Evolutionary conservation across 2,888 invertebrate genomes (phyloP).

Genomic region (Diadegma fenestrale): DNA sequence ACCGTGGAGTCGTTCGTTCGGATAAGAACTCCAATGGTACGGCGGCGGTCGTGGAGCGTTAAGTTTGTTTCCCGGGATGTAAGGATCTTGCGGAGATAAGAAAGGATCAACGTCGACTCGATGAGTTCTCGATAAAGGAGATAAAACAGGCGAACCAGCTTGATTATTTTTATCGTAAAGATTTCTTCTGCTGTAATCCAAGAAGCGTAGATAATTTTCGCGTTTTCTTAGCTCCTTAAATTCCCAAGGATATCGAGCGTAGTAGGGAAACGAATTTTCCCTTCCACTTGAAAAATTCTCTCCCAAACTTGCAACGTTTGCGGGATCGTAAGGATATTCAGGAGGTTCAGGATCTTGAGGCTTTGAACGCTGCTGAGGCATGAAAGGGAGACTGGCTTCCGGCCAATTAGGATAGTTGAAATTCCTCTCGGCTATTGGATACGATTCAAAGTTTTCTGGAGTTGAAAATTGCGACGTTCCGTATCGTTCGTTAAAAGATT

Average conservation of each 20-base stretch:
- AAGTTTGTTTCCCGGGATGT: conserved; percentile 7
- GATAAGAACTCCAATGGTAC: conserved; percentile 51
- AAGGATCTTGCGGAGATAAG: conserved; percentile 27
- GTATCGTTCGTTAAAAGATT: conserved; percentile 42
- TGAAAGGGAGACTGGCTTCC: conserved; percentile 5
- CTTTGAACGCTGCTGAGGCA: conserved; percentile 49
- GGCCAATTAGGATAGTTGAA: conserved; percentile 53
- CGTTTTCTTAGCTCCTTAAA: conserved; percentile 17
- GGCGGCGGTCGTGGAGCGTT: background rate
- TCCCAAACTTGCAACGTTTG: background rate
- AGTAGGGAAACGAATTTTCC: background rate
- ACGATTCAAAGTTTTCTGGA: conserved; percentile 42
- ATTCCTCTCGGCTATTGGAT: conserved; percentile 43
- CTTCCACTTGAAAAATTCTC: background rate
- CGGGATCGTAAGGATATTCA: conserved; percentile 7
- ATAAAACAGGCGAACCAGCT: conserved; percentile 8
- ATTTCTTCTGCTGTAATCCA: conserved; percentile 44
- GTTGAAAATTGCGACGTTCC: conserved; percentile 20
- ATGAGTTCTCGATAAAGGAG: conserved; percentile 36
- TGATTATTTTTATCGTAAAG: conserved; percentile 46
- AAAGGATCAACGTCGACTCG: conserved; percentile 36
- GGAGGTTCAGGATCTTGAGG: conserved; percentile 9
- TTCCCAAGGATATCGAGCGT: conserved; percentile 27
- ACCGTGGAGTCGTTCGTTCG: conserved; percentile 11
- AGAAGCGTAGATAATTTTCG: conserved; percentile 27